Evolutionary conservation across 2,797 vertebrate species (phyloP).

Genomic region (Jordanella pulchra): DNA sequence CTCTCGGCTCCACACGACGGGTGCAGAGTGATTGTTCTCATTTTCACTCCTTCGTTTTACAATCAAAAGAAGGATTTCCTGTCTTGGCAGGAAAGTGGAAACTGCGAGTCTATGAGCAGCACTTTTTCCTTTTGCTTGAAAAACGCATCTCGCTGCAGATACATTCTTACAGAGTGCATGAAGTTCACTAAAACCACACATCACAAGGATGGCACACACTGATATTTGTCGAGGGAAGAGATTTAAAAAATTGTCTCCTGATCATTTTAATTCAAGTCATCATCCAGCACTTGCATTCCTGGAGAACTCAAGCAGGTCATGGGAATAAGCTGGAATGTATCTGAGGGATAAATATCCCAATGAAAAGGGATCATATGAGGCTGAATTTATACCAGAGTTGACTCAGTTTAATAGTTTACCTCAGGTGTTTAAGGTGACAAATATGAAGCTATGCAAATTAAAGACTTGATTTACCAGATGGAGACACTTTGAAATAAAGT

Average conservation of each 20-base stretch:
- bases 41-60: slow-evolving; percentile 60
- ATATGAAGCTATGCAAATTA: slow-evolving; percentile 18
- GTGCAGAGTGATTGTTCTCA: slow-evolving; percentile 57
- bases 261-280: slow-evolving; percentile 55
- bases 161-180: slow-evolving; percentile 45
- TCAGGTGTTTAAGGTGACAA: slow-evolving; percentile 19
- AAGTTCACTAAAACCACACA: slow-evolving; percentile 50
- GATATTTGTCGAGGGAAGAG: slow-evolving; percentile 37
- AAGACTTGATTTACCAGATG: background rate
- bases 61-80: slow-evolving; percentile 83
- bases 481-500: background rate
- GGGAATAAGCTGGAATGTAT: slow-evolving; percentile 50
- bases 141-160: slow-evolving; percentile 51
- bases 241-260: slow-evolving; percentile 41
- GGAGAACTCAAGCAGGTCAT: slow-evolving; percentile 47
- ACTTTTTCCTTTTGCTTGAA: slow-evolving; percentile 55
- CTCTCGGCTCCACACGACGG: slow-evolving; percentile 38
- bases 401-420: slow-evolving; percentile 27
- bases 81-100: slow-evolving; percentile 61
- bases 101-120: slow-evolving; percentile 44
- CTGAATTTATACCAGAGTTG: slow-evolving; percentile 28
- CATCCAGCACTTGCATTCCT: slow-evolving; percentile 25
- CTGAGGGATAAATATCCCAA: slow-evolving; percentile 35
- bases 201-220: slow-evolving; percentile 39
- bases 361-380: slow-evolving; percentile 29